Conservation (phyloP, 2,797 vertebrate genomes). For the Xiphorhynchus erythropygius region DNA sequence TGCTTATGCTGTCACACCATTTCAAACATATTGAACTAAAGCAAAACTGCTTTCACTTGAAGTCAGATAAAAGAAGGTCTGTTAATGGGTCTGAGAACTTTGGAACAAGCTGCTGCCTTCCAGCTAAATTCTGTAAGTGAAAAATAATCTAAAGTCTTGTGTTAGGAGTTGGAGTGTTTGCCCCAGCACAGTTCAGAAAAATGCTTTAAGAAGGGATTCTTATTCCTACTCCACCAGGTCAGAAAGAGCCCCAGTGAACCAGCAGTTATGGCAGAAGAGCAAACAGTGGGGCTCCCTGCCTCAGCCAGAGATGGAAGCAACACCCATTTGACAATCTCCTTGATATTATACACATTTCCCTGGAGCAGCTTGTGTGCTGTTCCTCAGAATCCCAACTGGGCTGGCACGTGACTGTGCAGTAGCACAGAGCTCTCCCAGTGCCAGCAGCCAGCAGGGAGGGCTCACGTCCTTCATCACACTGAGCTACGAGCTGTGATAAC, state of each 20-base stretch:
- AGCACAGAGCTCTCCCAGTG: background rate
- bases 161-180: background rate
- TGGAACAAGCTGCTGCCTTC: background rate
- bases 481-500: background rate
- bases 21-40: background rate
- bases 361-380: background rate
- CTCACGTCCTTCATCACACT: background rate
- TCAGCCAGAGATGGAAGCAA: background rate
- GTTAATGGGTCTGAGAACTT: background rate
- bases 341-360: rapidly evolving
- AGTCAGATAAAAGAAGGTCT: background rate
- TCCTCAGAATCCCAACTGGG: background rate
- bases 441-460: background rate
- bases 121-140: background rate
- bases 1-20: background rate
- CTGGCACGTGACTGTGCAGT: background rate
- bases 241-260: background rate
- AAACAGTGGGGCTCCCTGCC: background rate
- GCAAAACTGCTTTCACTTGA: slow-evolving; percentile 10
- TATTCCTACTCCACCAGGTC: background rate
- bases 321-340: background rate
- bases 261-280: background rate
- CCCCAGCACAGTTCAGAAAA: background rate
- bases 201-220: background rate
- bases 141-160: background rate